phyloP scores from a whole-genome alignment of 2,797 vertebrate species.

The Propithecus deckenii region DNA sequence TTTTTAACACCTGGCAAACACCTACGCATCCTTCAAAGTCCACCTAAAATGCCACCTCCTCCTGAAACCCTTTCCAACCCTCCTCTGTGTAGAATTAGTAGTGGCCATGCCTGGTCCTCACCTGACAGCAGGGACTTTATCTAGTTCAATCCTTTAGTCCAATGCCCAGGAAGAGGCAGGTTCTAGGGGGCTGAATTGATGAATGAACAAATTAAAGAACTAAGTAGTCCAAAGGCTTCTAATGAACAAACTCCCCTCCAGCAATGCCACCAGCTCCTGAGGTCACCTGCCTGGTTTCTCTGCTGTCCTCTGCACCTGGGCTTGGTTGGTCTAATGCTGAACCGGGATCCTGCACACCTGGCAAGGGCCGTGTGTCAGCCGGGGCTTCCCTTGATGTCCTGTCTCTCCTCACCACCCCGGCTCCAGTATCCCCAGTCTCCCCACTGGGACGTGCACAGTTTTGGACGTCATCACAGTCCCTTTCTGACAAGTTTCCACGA shows the following conservation, averaged over 20 bases:
- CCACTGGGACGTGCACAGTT: rapidly evolving
- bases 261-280: neutral
- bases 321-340: neutral
- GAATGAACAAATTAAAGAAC: neutral
- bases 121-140: neutral
- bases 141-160: neutral
- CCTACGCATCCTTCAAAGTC: neutral
- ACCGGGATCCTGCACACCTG: neutral
- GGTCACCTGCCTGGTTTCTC: neutral
- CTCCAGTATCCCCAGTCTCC: neutral
- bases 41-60: neutral
- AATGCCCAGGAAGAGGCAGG: neutral
- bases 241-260: neutral
- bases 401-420: neutral
- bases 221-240: neutral
- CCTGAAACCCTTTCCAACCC: neutral
- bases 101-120: neutral
- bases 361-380: neutral
- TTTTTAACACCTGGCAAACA: neutral
- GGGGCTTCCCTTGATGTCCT: neutral
- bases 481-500: neutral
- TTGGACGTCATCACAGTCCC: neutral
- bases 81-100: neutral
- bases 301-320: neutral
- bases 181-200: neutral